Evolutionary conservation across 2,888 invertebrate species (phyloP), one percentile per base, ranked within the genome.

Genomic region (Mimachlamys varia): DNA sequence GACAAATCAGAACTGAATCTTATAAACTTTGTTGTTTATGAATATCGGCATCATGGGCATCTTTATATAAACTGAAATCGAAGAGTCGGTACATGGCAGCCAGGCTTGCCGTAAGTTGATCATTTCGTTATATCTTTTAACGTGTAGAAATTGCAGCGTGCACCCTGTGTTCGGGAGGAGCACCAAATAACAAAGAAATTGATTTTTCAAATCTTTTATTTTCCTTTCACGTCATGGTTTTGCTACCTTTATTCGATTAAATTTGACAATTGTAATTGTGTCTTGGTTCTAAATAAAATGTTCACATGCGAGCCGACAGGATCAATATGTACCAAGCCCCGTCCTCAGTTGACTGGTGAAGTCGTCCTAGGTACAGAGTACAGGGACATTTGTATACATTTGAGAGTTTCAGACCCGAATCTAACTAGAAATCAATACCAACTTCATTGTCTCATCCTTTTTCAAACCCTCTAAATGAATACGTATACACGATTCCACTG

Each of bases 231-330:
- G 33, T 76, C 76, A 76, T 76, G 76, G 76, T 27, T 76, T 76
- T 76, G 76, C 33, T 76, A 76, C 76, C 76, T 76, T 76, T 76
- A 76, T 76, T 76, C 76, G 76, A 76, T 76, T 33, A 33, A 76
- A 76, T 76, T 76, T 76, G 76, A 76, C 76, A 76, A 76, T 76
- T 76, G 33, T 33, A 76, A 76, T 76, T 76, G 76, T 22, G 62
- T 76, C 76, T 76, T 76, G 27, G 76, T 76, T 76, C 76, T 33
- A 76, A 76, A 76, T 76, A 76, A 76, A 76, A 76, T 27, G 76
- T 76, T 76, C 76, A 76, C 33, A 76, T 76, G 76, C 76, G 27
- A 76, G 76, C 33, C 76, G 1, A 12, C 12, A 7, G 33, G 27
- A 76, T 76, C 76, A 76, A 76, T 76, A 76, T 76, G 12, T 76